phyloP scores from a whole-genome alignment of 1,140 invertebrate species.

The Drosophila ironensis region DNA sequence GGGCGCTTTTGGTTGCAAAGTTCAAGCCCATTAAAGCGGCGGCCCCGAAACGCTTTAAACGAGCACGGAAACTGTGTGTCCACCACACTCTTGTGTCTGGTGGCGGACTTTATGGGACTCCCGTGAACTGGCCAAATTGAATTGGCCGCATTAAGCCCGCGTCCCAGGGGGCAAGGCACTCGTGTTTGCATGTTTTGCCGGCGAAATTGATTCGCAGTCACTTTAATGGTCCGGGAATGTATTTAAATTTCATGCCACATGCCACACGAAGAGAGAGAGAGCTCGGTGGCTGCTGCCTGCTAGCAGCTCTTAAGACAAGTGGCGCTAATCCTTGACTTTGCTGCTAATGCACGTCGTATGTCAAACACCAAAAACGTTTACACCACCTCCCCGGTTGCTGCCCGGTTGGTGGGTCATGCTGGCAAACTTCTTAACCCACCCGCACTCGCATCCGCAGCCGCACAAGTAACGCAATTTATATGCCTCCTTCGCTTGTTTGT shows the following conservation, averaged over 20 bases:
- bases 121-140: constrained; percentile 58
- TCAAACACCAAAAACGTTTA: constrained; percentile 80
- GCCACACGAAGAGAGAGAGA: too few species aligned
- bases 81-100: constrained; percentile 10
- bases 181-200: not conserved
- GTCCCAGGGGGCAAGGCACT: not conserved
- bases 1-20: constrained; percentile 16
- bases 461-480: constrained; percentile 74
- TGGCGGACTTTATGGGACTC: constrained; percentile 39
- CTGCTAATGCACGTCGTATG: constrained; percentile 80
- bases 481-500: constrained; percentile 71
- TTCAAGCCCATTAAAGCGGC: constrained; percentile 41
- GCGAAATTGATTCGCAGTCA: constrained; percentile 62
- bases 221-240: constrained; percentile 61
- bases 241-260: constrained; percentile 56
- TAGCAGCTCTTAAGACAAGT: constrained; percentile 66
- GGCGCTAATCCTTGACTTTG: constrained; percentile 80
- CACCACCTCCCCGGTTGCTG: constrained; percentile 22
- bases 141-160: constrained; percentile 55
- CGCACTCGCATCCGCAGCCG: not conserved
- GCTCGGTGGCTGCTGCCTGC: not conserved
- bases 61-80: not conserved
- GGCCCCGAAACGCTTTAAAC: constrained; percentile 50
- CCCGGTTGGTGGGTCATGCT: not conserved
- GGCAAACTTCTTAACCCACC: not conserved